Evolutionary conservation across 2,113 vertebrate genomes (phyloP), one percentile per base, ranked within the genome.

Genomic region (Mixornis gularis): DNA sequence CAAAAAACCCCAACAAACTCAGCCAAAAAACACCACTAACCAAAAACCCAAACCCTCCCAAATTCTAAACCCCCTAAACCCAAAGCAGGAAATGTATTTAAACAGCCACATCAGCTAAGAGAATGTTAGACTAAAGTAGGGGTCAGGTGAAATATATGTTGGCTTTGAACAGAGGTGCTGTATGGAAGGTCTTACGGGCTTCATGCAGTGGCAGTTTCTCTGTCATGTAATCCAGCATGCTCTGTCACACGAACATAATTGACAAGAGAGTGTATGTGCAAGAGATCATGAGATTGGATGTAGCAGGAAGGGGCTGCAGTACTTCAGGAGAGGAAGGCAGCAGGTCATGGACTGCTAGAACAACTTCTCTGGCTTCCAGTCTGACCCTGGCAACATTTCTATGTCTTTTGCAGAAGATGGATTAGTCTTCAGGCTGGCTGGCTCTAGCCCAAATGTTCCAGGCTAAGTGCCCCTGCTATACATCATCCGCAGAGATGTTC

Each of bases 341-440:
- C 24, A 52, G 59, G 60, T 64, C 78, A 68, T 3, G 38, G 36
- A 34, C 27, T 52, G 41, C 60, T 58, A 22, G 70, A 40, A 56
- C 13, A 55, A 56, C 16, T 70, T 64, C 9, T 82, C 41, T 46
- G 72, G 32, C 72, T 79, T 76, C 43, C 58, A 79, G 0, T 44
- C 25, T 25, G 53, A 32, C 15, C 53, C 53, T 79, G 36, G 32
- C 44, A 60, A 53, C 1, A 2, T 43, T 89, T 77, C 69, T 60
- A 36, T 52, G 36, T 30, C 46, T 77, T 80, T 64, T 72, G n/a
- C 41, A 73, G 69, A 84, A 89, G 69, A 72, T 0, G 3, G 32
- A 64, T 80, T 77, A 77, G 21, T 36, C 64, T 89, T 72, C 87
- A 89, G 41, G n/a, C 44, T 87, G 71, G 32, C 80, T 76, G 78